A percentile compares a stretch with the other conserved stretches of the same genome.
These are phyloP conservation scores for Poecilus cupreus DNA, from an alignment of 2,888 invertebrate species.

Conservation along the genomic window DNA sequence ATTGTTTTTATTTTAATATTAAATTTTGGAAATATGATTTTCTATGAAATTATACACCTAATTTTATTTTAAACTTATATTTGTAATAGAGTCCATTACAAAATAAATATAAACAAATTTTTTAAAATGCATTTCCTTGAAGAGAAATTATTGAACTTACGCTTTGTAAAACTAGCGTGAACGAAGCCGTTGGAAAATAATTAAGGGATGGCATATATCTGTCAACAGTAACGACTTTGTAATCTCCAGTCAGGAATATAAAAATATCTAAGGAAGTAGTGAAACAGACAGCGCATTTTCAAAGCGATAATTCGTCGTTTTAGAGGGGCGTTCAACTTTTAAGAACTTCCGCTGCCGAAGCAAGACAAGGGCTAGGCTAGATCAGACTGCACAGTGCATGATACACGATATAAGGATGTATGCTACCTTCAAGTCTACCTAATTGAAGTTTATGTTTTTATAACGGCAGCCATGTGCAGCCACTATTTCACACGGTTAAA, in stretches of 20 bases:
- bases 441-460: slow-evolving; percentile 56
- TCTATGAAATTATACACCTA: no score
- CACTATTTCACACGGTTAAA: slow-evolving; percentile 18
- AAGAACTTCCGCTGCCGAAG: slow-evolving; percentile 54
- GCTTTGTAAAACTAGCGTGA: no score
- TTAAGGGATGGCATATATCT: slow-evolving; percentile 38
- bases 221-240: slow-evolving; percentile 36
- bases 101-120: no score
- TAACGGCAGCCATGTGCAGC: slow-evolving; percentile 48
- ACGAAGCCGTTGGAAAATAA: neutral
- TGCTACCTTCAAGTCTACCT: slow-evolving; percentile 5
- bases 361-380: slow-evolving; percentile 28
- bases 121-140: no score
- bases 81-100: no score
- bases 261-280: slow-evolving; percentile 40
- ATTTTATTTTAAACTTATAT: no score
- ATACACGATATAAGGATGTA: no score
- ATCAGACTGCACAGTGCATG: slow-evolving; percentile 17
- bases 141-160: no score
- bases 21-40: no score
- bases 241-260: slow-evolving; percentile 18
- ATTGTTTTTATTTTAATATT: no score
- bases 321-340: slow-evolving; percentile 54
- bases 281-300: slow-evolving; percentile 35
- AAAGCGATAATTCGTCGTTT: slow-evolving; percentile 56